Percentiles rank a stretch among this genome's conserved stretches.
These are phyloP conservation scores for Callaeas wilsoni DNA, from an alignment of 2,113 vertebrate species.

Conservation along the genomic window DNA sequence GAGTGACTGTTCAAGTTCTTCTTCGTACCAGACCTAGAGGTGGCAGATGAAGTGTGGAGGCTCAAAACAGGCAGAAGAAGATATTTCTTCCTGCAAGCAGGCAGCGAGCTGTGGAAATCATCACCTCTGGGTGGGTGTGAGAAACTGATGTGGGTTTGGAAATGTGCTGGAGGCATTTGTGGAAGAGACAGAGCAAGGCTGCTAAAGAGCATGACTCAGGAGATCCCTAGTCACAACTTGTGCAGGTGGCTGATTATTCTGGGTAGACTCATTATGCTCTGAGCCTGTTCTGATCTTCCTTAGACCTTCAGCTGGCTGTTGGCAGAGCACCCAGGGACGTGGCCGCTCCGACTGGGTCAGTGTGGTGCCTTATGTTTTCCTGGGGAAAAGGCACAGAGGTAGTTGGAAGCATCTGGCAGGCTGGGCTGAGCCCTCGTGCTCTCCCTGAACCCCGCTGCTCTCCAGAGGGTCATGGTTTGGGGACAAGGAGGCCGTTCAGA, in stretches of 20 bases:
- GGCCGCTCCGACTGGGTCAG: not conserved
- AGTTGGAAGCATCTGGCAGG: not conserved
- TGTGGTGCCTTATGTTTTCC: not conserved
- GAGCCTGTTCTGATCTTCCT: not conserved
- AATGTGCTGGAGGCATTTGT: conserved; percentile 12
- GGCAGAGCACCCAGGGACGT: not conserved
- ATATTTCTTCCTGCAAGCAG: not conserved
- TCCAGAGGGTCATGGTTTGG: fast-evolving
- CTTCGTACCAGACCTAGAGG: not conserved
- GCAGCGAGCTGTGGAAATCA: conserved; percentile 16
- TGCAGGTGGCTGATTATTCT: not conserved
- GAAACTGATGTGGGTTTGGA: not conserved
- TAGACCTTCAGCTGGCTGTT: not conserved
- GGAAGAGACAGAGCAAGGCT: not conserved
- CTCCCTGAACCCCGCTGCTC: not conserved
- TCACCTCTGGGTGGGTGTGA: conserved; percentile 20
- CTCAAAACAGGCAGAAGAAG: not conserved
- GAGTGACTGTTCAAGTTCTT: not conserved
- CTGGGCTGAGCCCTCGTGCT: not conserved
- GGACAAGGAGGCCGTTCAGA: not conserved
- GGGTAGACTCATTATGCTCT: not conserved
- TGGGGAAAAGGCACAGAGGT: not conserved
- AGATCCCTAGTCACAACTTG: not conserved
- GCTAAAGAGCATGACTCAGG: not conserved
- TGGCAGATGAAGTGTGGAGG: conserved; percentile 24